These are phyloP conservation scores for Macrosiphum euphorbiae DNA, from an alignment of 2,888 invertebrate species.

Conservation along the genomic window DNA sequence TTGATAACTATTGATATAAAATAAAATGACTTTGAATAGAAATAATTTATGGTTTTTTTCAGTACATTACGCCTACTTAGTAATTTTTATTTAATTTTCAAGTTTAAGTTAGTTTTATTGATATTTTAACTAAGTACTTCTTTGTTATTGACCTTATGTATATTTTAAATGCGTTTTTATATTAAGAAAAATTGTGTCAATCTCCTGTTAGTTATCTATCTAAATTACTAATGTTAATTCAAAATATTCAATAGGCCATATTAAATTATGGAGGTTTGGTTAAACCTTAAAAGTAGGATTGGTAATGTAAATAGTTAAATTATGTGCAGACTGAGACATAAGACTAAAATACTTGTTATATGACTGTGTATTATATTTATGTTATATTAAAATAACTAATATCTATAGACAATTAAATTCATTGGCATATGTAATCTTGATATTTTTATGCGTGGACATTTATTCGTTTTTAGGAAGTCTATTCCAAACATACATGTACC, in stretches of 20 bases:
- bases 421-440: background rate
- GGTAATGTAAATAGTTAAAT: background rate
- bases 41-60: background rate
- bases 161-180: background rate
- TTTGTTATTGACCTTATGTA: background rate
- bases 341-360: background rate
- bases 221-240: background rate
- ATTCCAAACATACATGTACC: background rate
- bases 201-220: background rate
- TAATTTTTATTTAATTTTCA: background rate
- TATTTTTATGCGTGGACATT: background rate
- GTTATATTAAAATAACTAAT: background rate
- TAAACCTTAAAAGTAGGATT: background rate
- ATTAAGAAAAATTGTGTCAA: background rate
- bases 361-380: background rate
- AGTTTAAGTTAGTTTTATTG: background rate
- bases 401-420: no score
- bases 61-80: background rate
- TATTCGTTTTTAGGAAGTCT: background rate
- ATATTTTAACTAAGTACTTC: background rate
- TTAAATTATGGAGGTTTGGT: background rate
- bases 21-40: constrained; percentile 47
- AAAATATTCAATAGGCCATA: background rate
- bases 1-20: background rate
- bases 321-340: background rate